A percentile compares a stretch with the other conserved stretches of the same genome.
These are phyloP conservation scores for Cyclopterus lumpus DNA, from an alignment of 2,797 vertebrate species.

Conservation along the genomic window DNA sequence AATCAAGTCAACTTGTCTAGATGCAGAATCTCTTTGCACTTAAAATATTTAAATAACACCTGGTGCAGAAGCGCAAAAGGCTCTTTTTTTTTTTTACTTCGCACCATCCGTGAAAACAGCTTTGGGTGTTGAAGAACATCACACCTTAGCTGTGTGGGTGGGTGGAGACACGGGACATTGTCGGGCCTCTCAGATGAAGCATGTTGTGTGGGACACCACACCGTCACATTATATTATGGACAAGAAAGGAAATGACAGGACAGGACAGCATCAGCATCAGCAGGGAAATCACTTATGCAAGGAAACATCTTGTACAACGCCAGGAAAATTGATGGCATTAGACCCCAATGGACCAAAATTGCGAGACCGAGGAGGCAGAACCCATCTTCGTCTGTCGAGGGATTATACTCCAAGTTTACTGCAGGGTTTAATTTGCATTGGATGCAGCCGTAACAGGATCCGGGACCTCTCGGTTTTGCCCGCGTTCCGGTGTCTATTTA, in stretches of 20 bases:
- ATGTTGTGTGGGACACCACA: constrained; percentile 44
- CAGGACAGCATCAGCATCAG: no score
- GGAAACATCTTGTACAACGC: constrained; percentile 63
- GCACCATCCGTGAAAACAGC: constrained; percentile 54
- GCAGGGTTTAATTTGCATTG: neutral
- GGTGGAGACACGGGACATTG: constrained; percentile 48
- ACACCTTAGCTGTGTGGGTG: constrained; percentile 59
- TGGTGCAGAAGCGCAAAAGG: constrained; percentile 34
- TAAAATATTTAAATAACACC: constrained; percentile 69
- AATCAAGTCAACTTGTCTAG: constrained; percentile 19
- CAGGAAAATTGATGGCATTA: constrained; percentile 53
- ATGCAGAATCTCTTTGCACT: constrained; percentile 33
- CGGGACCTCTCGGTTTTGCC: neutral
- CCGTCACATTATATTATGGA: constrained; percentile 50
- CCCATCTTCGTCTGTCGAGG: constrained; percentile 42
- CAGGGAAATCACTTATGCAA: constrained; percentile 62
- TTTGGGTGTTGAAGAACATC: constrained; percentile 67
- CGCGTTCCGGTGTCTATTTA: neutral
- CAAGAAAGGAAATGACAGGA: constrained; percentile 60
- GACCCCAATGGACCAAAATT: constrained; percentile 45
- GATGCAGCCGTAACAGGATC: neutral
- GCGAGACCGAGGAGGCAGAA: constrained; percentile 43
- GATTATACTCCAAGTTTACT: constrained; percentile 40
- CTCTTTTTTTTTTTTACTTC: constrained; percentile 33
- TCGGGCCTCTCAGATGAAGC: constrained; percentile 36